These are phyloP conservation scores for Prolemur simus DNA, from an alignment of 2,113 vertebrate genomes.

Conservation along the genomic window DNA sequence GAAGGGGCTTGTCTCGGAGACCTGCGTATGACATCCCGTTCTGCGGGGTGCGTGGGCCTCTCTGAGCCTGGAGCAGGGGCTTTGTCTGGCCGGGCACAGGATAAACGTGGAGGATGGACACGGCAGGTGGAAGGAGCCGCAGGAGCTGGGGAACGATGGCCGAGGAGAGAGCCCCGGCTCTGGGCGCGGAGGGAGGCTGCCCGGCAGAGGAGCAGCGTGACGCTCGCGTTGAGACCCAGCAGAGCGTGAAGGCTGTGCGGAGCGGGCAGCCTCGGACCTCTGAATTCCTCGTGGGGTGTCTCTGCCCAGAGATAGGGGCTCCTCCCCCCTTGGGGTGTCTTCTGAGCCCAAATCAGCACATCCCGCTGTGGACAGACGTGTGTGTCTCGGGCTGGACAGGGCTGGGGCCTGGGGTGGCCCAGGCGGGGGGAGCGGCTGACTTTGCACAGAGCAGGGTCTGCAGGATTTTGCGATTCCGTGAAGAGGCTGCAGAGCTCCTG, in stretches of 20 bases:
- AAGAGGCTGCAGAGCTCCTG: background rate
- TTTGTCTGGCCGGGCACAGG: background rate
- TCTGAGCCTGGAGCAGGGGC: background rate
- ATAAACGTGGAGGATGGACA: accelerated
- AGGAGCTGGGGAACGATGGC: background rate
- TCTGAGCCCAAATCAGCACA: accelerated
- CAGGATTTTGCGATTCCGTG: accelerated
- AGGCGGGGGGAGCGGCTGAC: no score
- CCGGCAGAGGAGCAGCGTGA: accelerated
- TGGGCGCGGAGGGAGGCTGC: accelerated
- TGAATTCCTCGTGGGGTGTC: accelerated
- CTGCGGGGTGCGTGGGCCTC: background rate
- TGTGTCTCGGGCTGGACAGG: background rate
- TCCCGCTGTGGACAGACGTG: accelerated
- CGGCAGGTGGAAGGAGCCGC: background rate
- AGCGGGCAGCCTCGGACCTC: background rate
- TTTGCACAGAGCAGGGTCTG: background rate
- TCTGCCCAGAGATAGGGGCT: background rate
- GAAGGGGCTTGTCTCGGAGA: background rate
- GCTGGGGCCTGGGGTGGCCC: no score
- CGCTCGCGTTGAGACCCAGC: accelerated
- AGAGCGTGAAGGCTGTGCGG: accelerated
- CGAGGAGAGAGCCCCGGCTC: accelerated
- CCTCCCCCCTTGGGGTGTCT: accelerated
- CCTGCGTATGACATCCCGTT: accelerated